A percentile compares a stretch with the other conserved stretches of the same genome.
phyloP scores from a whole-genome alignment of 2,888 invertebrate species.

The Rhodophaea formosa region DNA sequence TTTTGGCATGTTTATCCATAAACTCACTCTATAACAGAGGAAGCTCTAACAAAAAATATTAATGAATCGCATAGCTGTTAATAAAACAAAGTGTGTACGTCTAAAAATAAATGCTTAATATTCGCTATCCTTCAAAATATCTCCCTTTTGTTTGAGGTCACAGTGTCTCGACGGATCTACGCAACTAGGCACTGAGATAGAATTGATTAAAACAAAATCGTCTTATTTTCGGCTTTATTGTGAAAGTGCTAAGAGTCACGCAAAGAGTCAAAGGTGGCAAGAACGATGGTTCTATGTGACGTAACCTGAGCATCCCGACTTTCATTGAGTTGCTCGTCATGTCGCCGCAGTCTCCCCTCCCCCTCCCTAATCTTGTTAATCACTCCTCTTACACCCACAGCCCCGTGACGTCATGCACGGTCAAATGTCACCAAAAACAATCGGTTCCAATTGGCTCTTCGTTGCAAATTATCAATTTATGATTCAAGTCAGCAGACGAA shows the following conservation, averaged over 20 bases:
- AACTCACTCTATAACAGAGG: neutral
- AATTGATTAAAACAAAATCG: conserved; percentile 12
- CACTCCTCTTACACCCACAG: conserved; percentile 32
- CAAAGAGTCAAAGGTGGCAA: neutral
- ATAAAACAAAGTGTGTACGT: neutral
- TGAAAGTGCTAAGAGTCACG: conserved; percentile 6
- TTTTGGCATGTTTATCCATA: conserved; percentile 12
- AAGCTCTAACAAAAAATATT: neutral
- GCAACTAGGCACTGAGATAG: conserved; percentile 20
- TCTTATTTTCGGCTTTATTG: conserved; percentile 12
- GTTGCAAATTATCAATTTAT: no score
- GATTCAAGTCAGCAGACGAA: no score
- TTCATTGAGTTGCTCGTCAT: conserved; percentile 44
- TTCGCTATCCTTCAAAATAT: conserved; percentile 24
- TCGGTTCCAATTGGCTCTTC: neutral
- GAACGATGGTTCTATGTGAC: conserved; percentile 32
- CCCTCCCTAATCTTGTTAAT: conserved; percentile 40
- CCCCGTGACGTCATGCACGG: conserved; percentile 52
- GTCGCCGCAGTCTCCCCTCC: conserved; percentile 23
- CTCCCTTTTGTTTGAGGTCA: conserved; percentile 29
- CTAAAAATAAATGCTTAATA: conserved; percentile 22
- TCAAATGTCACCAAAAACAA: conserved; percentile 35
- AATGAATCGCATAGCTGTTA: neutral
- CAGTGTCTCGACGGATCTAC: conserved; percentile 27
- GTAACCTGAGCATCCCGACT: conserved; percentile 38